Evolutionary conservation across 2,888 invertebrate species (phyloP), one percentile per base, ranked within the genome.

Genomic region (Heteropelma amictum): DNA sequence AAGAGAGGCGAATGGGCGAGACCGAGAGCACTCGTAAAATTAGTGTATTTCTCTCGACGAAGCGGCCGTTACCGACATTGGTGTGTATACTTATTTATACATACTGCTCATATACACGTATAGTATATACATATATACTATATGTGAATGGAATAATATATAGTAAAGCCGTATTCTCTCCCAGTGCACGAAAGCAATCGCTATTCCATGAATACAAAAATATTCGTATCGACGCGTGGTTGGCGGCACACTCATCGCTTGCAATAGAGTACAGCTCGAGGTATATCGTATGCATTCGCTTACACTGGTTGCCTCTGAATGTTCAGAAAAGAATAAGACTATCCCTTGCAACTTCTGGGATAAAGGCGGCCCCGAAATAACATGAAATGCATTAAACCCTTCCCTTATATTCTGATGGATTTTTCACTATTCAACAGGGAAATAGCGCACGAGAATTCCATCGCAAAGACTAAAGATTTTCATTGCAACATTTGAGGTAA

Each of bases 161-260:
- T 40, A 30, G 51, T 14, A 49, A 19, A 30, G 28, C 49, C 54
- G 56, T 30, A 51, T 28, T 58, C 38, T 19, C 30, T 49, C 38
- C 54, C 68, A 71, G 58, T 77, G 70, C 70, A 79, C 81, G 80
- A 81, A 82, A 83, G 84, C 85, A 86, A 86, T 86, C 81, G 84
- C 82, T 84, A 83, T 86, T 86, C 82, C 84, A 86, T 86, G 86
- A 86, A 86, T 86, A 86, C 84, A 81, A 85, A 86, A 86, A 85
- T 85, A 82, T 83, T 77, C 58, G 54, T 68, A 68, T 68, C 67
- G 71, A 65, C 69, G 68, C 65, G 26, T 53, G 49, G 49, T 26
- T 35, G 38, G 35, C 17, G 54, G 67, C 67, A 58, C 56, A 58
- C 56, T 68, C 56, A 35, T 33, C 35, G 28, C 58, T 28, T 26